A percentile compares a stretch with the other conserved stretches of the same genome.
phyloP scores from a whole-genome alignment of 92 coral and sea anemone species.

The Phymanthus crucifer region DNA sequence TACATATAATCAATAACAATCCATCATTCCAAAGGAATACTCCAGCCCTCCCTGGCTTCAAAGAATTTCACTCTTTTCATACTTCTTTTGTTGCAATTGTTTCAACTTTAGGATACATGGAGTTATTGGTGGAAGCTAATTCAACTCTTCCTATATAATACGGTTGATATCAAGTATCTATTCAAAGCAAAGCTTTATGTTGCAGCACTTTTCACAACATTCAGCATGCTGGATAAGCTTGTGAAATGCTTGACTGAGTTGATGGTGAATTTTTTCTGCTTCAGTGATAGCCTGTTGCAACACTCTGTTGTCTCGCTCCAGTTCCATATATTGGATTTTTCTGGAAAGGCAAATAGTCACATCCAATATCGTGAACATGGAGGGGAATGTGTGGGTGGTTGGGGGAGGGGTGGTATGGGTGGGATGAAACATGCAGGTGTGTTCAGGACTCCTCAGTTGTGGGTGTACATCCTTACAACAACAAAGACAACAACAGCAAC shows the following conservation, averaged over 20 bases:
- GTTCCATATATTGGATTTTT: slow-evolving; percentile 63
- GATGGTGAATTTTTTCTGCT: slow-evolving; percentile 62
- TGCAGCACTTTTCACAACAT: slow-evolving; percentile 65
- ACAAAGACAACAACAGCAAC: background rate
- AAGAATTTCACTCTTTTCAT: too few species aligned
- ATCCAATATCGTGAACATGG: too few species aligned
- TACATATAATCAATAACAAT: too few species aligned
- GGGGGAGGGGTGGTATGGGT: too few species aligned
- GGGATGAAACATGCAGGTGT: too few species aligned
- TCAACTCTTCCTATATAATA: background rate
- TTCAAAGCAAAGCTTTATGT: slow-evolving; percentile 67
- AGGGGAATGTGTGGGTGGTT: too few species aligned
- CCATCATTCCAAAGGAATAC: too few species aligned
- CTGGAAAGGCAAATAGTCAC: slow-evolving; percentile 32
- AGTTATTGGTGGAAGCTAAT: background rate
- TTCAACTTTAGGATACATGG: background rate
- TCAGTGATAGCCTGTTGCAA: slow-evolving; percentile 74
- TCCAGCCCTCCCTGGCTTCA: too few species aligned
- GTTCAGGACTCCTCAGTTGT: too few species aligned
- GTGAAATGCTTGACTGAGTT: slow-evolving; percentile 73
- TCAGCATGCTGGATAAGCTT: slow-evolving; percentile 87
- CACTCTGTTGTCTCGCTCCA: slow-evolving; percentile 63
- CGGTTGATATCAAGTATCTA: slow-evolving; percentile 4
- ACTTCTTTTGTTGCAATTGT: too few species aligned
- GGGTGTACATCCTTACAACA: too few species aligned